Evolutionary conservation across 2,113 vertebrate genomes (phyloP), one percentile per base, ranked within the genome.

Genomic region (Himantopus leucocephalus): DNA sequence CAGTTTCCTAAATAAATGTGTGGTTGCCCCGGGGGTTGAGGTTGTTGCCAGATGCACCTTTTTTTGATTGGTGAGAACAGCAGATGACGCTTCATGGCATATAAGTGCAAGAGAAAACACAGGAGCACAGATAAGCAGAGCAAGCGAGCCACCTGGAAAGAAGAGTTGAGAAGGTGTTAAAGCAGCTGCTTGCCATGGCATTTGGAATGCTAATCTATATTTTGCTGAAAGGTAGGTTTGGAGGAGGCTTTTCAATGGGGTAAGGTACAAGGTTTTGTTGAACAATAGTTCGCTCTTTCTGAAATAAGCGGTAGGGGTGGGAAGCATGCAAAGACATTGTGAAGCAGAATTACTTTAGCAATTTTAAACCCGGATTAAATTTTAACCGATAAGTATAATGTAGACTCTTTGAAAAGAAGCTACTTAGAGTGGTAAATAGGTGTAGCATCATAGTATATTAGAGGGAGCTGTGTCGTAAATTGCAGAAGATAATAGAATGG

Each of bases 11-110:
- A 97, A 95, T 96, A 88, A 97, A 92, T 90, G 92, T 76, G 91
- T 91, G 96, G 96, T 96, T 55, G 97, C 97, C 97, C 72, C 6
- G 8, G 94, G 97, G 98, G 92, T 70, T 92, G 70, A 78, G 34
- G 92, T 96, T 71, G 91, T 94, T 98, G 97, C 98, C 98, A 98
- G 96, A 87, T 96, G 96, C 91, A 95, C 97, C 94, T 95, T 97
- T 96, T 67, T 94, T 95, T 97, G 96, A 98, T 98, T 98, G 97
- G 97, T 85, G 97, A 98, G 98, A 98, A 75, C 87, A 86, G 91
- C 90, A 96, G 97, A 74, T 98, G 98, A 98, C 98, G 98, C 97
- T 98, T 96, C 96, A 13, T 91, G 96, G 97, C 84, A 35, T 98
- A 97, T 98, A 98, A 98, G 97, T 96, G 96, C 93, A 55, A 94